Conservation (phyloP, 2,113 vertebrate species). For the Cyprinodon tularosa region DNA sequence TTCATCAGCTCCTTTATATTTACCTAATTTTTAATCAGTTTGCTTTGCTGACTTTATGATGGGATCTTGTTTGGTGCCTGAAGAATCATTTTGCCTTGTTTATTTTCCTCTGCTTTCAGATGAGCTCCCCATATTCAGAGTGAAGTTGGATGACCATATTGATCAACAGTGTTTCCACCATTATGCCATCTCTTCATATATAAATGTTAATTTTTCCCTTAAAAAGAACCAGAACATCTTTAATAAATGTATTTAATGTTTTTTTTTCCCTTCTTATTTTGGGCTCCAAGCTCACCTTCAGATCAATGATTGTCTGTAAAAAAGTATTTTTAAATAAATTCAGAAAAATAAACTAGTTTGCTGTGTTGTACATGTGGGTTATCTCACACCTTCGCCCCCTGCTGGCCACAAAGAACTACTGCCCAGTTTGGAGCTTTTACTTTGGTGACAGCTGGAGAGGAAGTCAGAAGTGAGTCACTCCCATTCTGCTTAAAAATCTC, state of each 20-base stretch:
- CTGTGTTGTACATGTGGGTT: too few species aligned
- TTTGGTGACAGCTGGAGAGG: conserved; percentile 1
- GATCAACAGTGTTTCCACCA: neutral
- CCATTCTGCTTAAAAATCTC: too few species aligned
- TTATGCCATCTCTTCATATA: neutral
- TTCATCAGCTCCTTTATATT: neutral
- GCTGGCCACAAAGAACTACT: neutral
- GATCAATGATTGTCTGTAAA: neutral
- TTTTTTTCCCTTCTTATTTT: neutral
- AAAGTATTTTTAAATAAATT: neutral
- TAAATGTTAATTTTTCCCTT: neutral
- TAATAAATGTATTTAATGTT: neutral
- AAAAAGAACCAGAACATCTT: neutral
- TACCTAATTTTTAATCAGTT: neutral
- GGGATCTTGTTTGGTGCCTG: neutral
- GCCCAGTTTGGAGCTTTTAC: conserved; percentile 23
- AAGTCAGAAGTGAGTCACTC: neutral
- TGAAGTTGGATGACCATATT: conserved; percentile 15
- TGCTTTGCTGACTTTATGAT: neutral
- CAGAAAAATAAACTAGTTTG: neutral
- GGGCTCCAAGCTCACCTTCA: neutral
- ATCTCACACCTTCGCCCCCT: neutral
- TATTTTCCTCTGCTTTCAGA: conserved; percentile 45
- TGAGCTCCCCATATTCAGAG: conserved; percentile 67
- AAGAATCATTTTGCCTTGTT: neutral